phyloP scores from a whole-genome alignment of 2,888 invertebrate species.

The Hirudinaria manillensis region DNA sequence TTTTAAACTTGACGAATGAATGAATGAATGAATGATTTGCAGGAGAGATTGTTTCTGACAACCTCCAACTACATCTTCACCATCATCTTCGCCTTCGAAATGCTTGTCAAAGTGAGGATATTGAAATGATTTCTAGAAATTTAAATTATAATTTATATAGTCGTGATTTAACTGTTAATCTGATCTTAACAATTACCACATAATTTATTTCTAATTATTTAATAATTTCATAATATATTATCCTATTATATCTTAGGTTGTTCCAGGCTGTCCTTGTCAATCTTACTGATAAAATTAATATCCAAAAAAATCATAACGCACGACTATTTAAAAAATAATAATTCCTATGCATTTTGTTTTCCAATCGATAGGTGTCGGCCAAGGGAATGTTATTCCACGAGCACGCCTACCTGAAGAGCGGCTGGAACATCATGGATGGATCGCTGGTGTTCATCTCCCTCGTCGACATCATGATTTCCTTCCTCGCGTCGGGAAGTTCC shows the following conservation, averaged over 20 bases:
- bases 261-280: too few species aligned
- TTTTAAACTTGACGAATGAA: too few species aligned
- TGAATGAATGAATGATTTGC: slow-evolving; percentile 40
- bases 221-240: too few species aligned
- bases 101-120: slow-evolving; percentile 80
- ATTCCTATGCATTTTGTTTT: too few species aligned
- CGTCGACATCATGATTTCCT: slow-evolving; percentile 88
- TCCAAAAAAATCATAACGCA: too few species aligned
- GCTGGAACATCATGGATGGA: slow-evolving; percentile 99
- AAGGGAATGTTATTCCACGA: slow-evolving; percentile 89
- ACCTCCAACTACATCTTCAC: slow-evolving; percentile 94
- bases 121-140: neutral
- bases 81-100: slow-evolving; percentile 89
- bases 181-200: too few species aligned
- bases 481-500: slow-evolving; percentile 82
- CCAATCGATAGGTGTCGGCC: slow-evolving; percentile 71
- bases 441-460: slow-evolving; percentile 93
- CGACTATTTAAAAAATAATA: too few species aligned
- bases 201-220: too few species aligned
- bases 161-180: too few species aligned
- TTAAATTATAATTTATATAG: too few species aligned
- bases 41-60: slow-evolving; percentile 78
- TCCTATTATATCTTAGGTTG: too few species aligned
- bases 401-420: slow-evolving; percentile 93
- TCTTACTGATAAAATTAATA: too few species aligned